These are phyloP conservation scores for Intellagama lesueurii DNA, from an alignment of 2,797 vertebrate species.

Conservation along the genomic window DNA sequence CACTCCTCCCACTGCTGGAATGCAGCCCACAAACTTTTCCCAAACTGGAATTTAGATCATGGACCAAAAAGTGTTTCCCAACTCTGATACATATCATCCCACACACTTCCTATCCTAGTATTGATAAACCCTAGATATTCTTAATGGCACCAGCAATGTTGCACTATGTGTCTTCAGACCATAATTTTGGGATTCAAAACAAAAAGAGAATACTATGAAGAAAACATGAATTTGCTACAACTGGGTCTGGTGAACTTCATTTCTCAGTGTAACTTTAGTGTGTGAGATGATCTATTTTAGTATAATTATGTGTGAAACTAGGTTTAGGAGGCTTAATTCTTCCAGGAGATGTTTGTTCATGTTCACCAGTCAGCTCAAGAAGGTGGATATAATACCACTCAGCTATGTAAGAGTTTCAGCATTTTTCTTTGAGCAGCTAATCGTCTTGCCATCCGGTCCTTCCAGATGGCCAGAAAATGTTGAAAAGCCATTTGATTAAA, in stretches of 20 bases:
- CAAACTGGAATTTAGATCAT: not conserved
- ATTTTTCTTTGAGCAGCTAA: not conserved
- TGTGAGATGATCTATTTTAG: not conserved
- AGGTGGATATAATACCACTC: not conserved
- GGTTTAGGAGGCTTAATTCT: not conserved
- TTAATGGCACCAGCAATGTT: not conserved
- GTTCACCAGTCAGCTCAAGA: not conserved
- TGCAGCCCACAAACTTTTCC: not conserved
- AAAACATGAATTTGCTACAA: not conserved
- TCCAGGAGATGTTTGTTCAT: not conserved
- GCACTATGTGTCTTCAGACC: too few relatives aligned
- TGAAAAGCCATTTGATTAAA: not conserved
- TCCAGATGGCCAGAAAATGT: constrained; percentile 4
- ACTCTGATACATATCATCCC: not conserved
- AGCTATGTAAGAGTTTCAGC: not conserved
- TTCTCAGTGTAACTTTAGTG: not conserved
- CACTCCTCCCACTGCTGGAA: not conserved
- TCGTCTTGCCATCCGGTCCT: not conserved
- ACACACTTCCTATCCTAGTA: not conserved
- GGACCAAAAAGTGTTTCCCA: not conserved
- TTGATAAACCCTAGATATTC: not conserved
- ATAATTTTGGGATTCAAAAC: too few relatives aligned
- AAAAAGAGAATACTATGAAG: not conserved
- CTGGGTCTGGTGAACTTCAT: not conserved
- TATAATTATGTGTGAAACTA: not conserved